Base-by-base conservation (phyloP, 2,797 vertebrate species). In the Spizella passerina region DNA sequence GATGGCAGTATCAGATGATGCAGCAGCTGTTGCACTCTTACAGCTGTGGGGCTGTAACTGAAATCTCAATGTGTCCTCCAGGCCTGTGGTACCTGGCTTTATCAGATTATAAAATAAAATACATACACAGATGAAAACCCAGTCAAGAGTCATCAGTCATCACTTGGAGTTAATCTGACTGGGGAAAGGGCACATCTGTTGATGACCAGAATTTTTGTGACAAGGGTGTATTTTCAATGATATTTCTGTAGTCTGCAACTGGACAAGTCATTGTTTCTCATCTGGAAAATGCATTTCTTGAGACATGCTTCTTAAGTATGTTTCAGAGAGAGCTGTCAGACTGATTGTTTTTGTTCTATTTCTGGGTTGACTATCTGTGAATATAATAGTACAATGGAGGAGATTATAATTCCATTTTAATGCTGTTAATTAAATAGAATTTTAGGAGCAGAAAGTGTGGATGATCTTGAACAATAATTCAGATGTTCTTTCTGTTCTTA, bases 181-280 rank as follows among this genome's bases (percentile, higher is more conserved):
- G 24, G 34, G 6, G 24, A 39, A 46, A 80, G 56, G 36, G 8
- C 20, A 24, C 1, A 0, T 32, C 50, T 69, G 18, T 47, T 69
- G 36, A 26, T 43, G 43, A 44, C 52, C 34, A 23, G 10, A 43
- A 23, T 30, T 57, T 68, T 65, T 77, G 32, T 72, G 56, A 27
- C 30, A 24, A 72, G 47, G 47, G 5, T 34, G 3, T 52, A 4
- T 57, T 78, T 66, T 84, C 43, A 36, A 0, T 69, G 3, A 1
- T 77, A 19, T 36, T 53, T 61, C 32, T 11, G 1, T 47, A 26
- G 19, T 27, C 26, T 60, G 2, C 1, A 0, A 3, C n/a, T n/a
- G 34, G 29, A 32, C 19, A 76, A 59, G 12, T 59, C 16, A 7
- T 16, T 41, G 24, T 65, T 88, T 91, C 21, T 81, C 19, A 83